phyloP scores from a whole-genome alignment of 2,888 invertebrate species.

The Leucozona laternaria region DNA sequence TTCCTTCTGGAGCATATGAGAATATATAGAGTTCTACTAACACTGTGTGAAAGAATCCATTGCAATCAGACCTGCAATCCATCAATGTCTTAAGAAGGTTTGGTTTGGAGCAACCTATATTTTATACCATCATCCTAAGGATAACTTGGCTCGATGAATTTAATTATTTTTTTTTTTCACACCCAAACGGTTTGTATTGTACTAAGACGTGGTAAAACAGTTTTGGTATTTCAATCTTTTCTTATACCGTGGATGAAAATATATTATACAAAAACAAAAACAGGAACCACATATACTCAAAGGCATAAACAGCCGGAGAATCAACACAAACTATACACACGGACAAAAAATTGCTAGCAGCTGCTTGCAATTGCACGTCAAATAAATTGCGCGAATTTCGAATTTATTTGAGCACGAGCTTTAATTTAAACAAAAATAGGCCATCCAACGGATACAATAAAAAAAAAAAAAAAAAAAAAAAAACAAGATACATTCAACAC shows the following conservation, averaged over 20 bases:
- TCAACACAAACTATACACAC: slow-evolving; percentile 23
- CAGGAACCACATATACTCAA: slow-evolving; percentile 59
- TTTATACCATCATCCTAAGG: slow-evolving; percentile 3
- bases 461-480: slow-evolving; percentile 22
- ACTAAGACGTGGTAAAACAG: slow-evolving; percentile 6
- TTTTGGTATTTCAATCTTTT: slow-evolving; percentile 29
- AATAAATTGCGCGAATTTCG: slow-evolving; percentile 76
- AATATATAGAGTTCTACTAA: slow-evolving; percentile 19
- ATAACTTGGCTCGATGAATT: slow-evolving; percentile 30
- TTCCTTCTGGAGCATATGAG: not conserved
- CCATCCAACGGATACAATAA: slow-evolving; percentile 73
- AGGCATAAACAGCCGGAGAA: slow-evolving; percentile 59
- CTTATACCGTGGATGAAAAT: not conserved
- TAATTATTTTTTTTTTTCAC: slow-evolving; percentile 12
- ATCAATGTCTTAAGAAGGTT: slow-evolving; percentile 59
- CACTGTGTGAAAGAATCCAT: slow-evolving; percentile 26
- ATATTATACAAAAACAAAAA: slow-evolving; percentile 25
- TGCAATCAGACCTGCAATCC: slow-evolving; percentile 52
- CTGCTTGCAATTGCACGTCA: slow-evolving; percentile 76
- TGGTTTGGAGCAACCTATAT: not conserved
- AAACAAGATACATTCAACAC: slow-evolving; percentile 53
- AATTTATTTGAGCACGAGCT: slow-evolving; percentile 76
- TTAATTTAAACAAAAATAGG: slow-evolving; percentile 76
- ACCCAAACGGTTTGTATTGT: slow-evolving; percentile 9
- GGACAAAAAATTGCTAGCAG: slow-evolving; percentile 58